Percentiles rank a stretch among this genome's conserved stretches.
These are phyloP conservation scores for Deilephila porcellus DNA, from an alignment of 2,888 invertebrate species.

Conservation along the genomic window DNA sequence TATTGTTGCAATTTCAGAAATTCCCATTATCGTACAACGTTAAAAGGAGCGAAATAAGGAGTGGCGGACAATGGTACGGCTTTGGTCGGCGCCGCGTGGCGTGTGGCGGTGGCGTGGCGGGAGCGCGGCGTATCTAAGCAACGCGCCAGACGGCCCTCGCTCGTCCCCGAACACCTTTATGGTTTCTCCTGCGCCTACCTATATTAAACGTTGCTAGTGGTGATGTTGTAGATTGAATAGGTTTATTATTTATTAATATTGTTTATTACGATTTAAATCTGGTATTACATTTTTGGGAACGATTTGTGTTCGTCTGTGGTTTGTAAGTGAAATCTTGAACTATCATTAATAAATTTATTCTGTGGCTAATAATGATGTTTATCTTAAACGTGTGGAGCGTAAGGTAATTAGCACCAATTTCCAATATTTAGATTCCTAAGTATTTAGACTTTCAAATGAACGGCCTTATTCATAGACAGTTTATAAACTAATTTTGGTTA, in stretches of 20 bases:
- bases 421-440: no score
- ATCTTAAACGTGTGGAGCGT: no score
- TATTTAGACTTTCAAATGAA: no score
- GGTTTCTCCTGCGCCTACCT: constrained; percentile 26
- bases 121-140: constrained; percentile 53
- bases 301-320: no score
- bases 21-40: constrained; percentile 78
- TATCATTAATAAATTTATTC: no score
- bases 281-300: no score
- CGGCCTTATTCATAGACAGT: no score
- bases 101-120: constrained; percentile 36
- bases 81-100: constrained; percentile 31
- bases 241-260: no score
- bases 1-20: constrained; percentile 84
- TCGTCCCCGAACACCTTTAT: not conserved
- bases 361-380: no score
- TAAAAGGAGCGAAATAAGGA: constrained; percentile 77
- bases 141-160: constrained; percentile 39
- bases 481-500: no score
- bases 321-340: no score
- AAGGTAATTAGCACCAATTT: no score
- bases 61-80: constrained; percentile 67
- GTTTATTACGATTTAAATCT: not conserved
- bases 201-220: constrained; percentile 7
- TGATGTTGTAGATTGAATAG: not conserved